phyloP scores from a whole-genome alignment of 2,797 vertebrate genomes.

The Salmo trutta region DNA sequence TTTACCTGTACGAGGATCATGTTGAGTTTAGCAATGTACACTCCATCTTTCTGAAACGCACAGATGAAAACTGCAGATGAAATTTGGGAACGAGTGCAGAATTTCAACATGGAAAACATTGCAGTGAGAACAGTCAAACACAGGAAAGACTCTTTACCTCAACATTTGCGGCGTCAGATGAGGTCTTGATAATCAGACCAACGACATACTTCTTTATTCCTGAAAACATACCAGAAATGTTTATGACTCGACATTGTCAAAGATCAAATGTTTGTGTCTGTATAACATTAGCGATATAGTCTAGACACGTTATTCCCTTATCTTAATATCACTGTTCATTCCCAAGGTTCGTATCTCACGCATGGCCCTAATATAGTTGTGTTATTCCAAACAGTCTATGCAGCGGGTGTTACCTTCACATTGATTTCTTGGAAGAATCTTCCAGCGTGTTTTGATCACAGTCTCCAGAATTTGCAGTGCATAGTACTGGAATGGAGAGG shows the following conservation, averaged over 20 bases:
- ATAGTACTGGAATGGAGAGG: conserved; percentile 87
- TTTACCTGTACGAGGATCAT: conserved; percentile 98
- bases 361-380: not conserved
- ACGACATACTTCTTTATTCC: conserved; percentile 99
- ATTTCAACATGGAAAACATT: not conserved
- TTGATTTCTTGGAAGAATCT: conserved; percentile 96
- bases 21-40: conserved; percentile 97
- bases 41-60: conserved; percentile 89
- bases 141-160: conserved; percentile 75
- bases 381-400: not conserved
- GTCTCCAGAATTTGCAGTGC: conserved; percentile 98
- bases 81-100: not conserved
- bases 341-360: too few species aligned
- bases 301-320: not conserved
- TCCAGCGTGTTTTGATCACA: conserved; percentile 99
- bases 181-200: conserved; percentile 97
- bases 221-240: conserved; percentile 45
- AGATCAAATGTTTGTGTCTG: not conserved
- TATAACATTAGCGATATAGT: not conserved
- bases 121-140: not conserved
- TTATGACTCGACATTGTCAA: not conserved
- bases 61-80: conserved; percentile 3
- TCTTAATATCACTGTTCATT: not conserved
- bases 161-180: conserved; percentile 89
- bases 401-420: conserved; percentile 85